Evolutionary conservation across 2,113 vertebrate genomes (phyloP).

Genomic region (Festucalex cinctus): DNA sequence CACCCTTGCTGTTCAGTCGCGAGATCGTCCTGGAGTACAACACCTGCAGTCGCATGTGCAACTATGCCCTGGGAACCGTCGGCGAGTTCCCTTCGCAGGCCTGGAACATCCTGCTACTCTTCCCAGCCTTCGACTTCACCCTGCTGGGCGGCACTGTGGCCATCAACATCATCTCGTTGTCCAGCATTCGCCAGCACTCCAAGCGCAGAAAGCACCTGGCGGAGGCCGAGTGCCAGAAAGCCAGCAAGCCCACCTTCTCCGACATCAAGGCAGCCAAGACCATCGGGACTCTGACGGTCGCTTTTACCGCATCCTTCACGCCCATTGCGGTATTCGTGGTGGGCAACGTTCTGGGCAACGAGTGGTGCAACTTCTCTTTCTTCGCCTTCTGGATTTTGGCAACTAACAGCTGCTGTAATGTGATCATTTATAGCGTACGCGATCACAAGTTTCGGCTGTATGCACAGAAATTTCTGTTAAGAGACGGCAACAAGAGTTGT

Average conservation of each 20-base stretch:
- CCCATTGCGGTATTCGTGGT: slow-evolving; percentile 78
- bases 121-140: slow-evolving; percentile 76
- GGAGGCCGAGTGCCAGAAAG: slow-evolving; percentile 51
- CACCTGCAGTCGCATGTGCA: slow-evolving; percentile 78
- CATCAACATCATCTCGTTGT: slow-evolving; percentile 75
- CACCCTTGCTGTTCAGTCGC: slow-evolving; percentile 70
- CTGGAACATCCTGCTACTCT: slow-evolving; percentile 76
- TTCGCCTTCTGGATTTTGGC: slow-evolving; percentile 79
- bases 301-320: slow-evolving; percentile 74
- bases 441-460: slow-evolving; percentile 75
- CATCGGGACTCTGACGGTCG: slow-evolving; percentile 73
- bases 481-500: slow-evolving; percentile 21
- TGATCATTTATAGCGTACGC: slow-evolving; percentile 75
- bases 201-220: slow-evolving; percentile 70
- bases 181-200: slow-evolving; percentile 75
- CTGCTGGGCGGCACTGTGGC: slow-evolving; percentile 72
- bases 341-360: slow-evolving; percentile 73
- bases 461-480: slow-evolving; percentile 66
- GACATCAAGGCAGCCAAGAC: slow-evolving; percentile 78
- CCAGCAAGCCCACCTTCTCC: slow-evolving; percentile 69
- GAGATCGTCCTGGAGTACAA: slow-evolving; percentile 76
- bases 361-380: slow-evolving; percentile 78
- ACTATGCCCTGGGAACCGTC: slow-evolving; percentile 63
- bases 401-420: slow-evolving; percentile 77
- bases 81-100: slow-evolving; percentile 55